Percentiles rank a stretch among this genome's conserved stretches.
phyloP scores from a whole-genome alignment of 1,140 invertebrate species.

The Panagrolaimus sp. region DNA sequence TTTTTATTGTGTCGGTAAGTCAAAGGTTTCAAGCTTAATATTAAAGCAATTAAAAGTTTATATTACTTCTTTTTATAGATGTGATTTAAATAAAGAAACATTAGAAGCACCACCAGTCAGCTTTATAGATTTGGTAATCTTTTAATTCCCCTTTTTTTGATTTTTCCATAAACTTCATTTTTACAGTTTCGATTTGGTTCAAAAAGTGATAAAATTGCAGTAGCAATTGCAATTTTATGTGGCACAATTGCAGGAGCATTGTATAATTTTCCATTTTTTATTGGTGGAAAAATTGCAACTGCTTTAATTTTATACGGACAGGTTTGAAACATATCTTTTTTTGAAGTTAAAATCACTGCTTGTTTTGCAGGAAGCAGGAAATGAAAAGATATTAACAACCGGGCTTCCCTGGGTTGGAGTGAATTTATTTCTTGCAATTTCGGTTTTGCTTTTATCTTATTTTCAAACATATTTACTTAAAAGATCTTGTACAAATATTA shows the following conservation, averaged over 20 bases:
- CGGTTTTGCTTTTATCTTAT: neutral
- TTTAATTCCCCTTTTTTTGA: neutral
- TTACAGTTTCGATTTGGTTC: constrained; percentile 7
- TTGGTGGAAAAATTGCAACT: neutral
- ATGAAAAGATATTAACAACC: neutral
- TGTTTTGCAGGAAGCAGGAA: neutral
- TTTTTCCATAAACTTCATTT: neutral
- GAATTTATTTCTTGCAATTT: neutral
- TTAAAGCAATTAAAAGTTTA: too few relatives aligned
- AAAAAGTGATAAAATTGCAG: constrained; percentile 2
- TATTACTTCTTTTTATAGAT: too few relatives aligned
- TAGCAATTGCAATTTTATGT: neutral
- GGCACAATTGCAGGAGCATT: neutral
- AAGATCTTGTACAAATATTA: neutral
- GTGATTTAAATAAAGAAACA: too few relatives aligned
- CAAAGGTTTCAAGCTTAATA: too few relatives aligned
- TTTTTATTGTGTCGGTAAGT: too few relatives aligned
- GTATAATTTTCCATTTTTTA: neutral
- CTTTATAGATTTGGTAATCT: constrained; percentile 4
- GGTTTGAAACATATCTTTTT: neutral
- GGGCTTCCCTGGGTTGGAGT: neutral
- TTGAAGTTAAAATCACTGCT: neutral
- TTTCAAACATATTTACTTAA: neutral
- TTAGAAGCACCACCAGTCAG: neutral
- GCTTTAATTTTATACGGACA: constrained; percentile 4